Evolutionary conservation across 2,113 vertebrate species (phyloP), one percentile per base, ranked within the genome.

Genomic region (Melanotaenia duboulayi): DNA sequence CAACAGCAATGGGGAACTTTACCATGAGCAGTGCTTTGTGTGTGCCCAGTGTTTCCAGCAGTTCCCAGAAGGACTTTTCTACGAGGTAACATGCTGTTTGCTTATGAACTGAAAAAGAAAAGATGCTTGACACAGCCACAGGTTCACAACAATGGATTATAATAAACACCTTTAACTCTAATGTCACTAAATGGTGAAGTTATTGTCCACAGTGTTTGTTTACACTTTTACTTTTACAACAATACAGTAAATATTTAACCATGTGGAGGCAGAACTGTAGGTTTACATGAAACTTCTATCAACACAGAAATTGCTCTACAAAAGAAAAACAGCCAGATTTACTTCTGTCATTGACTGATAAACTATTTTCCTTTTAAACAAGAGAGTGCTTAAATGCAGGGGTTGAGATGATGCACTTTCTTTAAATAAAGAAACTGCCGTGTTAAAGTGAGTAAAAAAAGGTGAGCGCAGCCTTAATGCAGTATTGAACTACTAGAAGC

Each of bases 31-130:
- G 89, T 99, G 98, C 86, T 99, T 99, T 0, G 96, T 98, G 63
- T 99, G 98, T 0, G 98, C 98, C 2, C 98, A 99, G 92, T 99
- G 98, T 89, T 99, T 99, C 75, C 97, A 99, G 84, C 97, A 98
- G 90, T 99, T 99, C 81, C 96, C 96, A 0, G 96, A 99, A 48
- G 98, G 98, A 12, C 95, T 99, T 64, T 99, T 99, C 92, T 99
- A 99, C 0, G 98, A 99, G 97, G 98, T 99, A 88, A 94, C 19
- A 2, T 22, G 22, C 46, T 40, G 25, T 71, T 24, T 13, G 46
- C 6, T 28, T 28, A 28, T 28, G 28, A 28, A 28, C 28, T 28
- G 28, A 51, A 59, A 46, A 24, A 23, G 28, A 73, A 51, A 73
- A 23, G 19, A 65, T 63, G 22, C 4, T 7, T 16, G 19, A 71